A percentile compares a stretch with the other conserved stretches of the same genome.
Conservation (phyloP, 2,113 vertebrate genomes). For the Poeciliopsis occidentalis region DNA sequence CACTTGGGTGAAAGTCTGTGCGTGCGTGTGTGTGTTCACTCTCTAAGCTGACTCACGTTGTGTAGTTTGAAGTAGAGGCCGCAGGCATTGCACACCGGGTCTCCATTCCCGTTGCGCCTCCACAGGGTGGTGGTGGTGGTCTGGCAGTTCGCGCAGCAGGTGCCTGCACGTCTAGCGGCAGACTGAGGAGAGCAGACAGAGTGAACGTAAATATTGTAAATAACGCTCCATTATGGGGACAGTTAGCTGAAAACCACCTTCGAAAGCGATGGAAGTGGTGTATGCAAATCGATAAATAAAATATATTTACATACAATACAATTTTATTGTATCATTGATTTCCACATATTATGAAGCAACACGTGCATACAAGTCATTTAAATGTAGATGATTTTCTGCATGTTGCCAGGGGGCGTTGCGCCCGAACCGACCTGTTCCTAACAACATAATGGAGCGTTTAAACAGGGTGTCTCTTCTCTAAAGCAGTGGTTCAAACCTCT, state of each 20-base stretch:
- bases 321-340: too few species aligned
- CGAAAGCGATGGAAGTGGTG: not conserved
- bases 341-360: too few species aligned
- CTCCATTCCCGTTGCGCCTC: constrained; percentile 98
- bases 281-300: not conserved
- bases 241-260: not conserved
- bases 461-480: not conserved
- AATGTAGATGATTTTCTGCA: too few species aligned
- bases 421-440: not conserved
- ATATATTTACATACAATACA: too few species aligned
- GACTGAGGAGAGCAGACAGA: constrained; percentile 82
- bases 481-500: not conserved
- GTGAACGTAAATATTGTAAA: constrained; percentile 18
- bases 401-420: not conserved
- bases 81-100: constrained; percentile 99
- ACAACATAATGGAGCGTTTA: too few species aligned
- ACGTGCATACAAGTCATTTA: too few species aligned
- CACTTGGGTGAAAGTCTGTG: constrained; percentile 13
- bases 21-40: not conserved
- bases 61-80: constrained; percentile 99
- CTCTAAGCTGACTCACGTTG: constrained; percentile 88
- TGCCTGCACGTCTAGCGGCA: constrained; percentile 95
- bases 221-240: constrained; percentile 12
- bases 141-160: constrained; percentile 99
- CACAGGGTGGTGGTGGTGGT: constrained; percentile 98